Base-by-base conservation (phyloP, 2,797 vertebrate genomes). In the Molothrus aeneus region DNA sequence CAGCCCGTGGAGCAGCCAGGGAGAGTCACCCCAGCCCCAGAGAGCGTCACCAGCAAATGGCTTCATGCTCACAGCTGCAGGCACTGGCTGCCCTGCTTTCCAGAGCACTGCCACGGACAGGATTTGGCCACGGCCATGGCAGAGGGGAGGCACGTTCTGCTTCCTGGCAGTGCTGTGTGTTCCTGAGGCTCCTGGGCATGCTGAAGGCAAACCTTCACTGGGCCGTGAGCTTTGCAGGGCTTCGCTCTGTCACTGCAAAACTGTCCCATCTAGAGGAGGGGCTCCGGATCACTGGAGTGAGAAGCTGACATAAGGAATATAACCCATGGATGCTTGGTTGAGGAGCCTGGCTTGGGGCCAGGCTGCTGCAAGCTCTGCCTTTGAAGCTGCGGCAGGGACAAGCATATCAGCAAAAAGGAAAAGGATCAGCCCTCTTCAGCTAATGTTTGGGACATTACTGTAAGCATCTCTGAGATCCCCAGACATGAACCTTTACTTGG, bases 31-130 rank as follows among this genome's bases (percentile, higher is more conserved):
- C 65, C 57, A 38, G 74, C 68, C 32, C 60, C 1, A 2, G 66
- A 59, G 53, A 90, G 29, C 0, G 0, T 83, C 66, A 81, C 83
- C 88, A 86, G 93, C 75, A 60, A 88, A 78, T 38, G 69, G 89
- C 85, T 92, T 91, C 65, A 12, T 31, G 69, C 75, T 92, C 80
- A 22, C 72, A 71, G 94, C 95, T 96, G 81, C 92, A 64, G 89
- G 87, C 71, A 2, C 61, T 14, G 43, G 66, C 83, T 94, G 92
- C 38, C 92, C 92, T 90, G 80, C 88, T 94, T 90, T 74, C 63
- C 73, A 81, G 63, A 22, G 69, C 45, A 32, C 53, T 0, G 1
- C 9, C 2, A 31, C 0, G 0, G 56, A 54, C 72, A 51, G 61
- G 68, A 77, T 92, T 66, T 92, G 74, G 64, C 42, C 3, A 1